Evolutionary conservation across 2,113 vertebrate genomes (phyloP).

Genomic region (Grus americana): DNA sequence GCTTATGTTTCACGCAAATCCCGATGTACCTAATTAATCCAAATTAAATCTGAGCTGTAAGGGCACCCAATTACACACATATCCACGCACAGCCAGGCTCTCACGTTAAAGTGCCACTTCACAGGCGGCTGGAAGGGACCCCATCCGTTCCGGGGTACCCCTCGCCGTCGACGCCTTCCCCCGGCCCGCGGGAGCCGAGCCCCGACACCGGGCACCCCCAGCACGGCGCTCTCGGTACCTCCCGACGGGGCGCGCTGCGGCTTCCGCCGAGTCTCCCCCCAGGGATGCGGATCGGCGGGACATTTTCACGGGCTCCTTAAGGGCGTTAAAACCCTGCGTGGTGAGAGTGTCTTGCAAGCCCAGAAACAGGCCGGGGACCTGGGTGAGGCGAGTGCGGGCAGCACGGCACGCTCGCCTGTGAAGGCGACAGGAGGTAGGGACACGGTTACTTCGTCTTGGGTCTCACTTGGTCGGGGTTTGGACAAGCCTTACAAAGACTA

Average conservation of each 20-base stretch:
- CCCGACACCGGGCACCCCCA: neutral
- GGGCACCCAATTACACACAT: neutral
- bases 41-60: neutral
- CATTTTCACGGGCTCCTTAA: neutral
- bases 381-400: neutral
- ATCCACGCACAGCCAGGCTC: neutral
- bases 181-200: too few relatives aligned
- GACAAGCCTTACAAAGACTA: neutral
- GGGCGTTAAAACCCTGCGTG: neutral
- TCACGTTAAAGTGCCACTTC: neutral
- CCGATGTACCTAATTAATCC: conserved; percentile 1
- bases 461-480: neutral
- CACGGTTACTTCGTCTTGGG: neutral
- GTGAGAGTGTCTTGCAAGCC: neutral
- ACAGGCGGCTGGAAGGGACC: neutral
- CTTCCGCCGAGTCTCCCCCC: neutral
- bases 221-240: neutral
- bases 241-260: neutral
- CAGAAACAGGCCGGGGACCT: neutral
- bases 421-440: neutral
- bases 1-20: neutral
- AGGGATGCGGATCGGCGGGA: neutral
- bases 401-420: neutral
- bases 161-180: neutral
- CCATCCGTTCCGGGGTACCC: rapidly evolving